Evolutionary conservation across 2,888 invertebrate species (phyloP).

Genomic region (Leucozona laternaria): DNA sequence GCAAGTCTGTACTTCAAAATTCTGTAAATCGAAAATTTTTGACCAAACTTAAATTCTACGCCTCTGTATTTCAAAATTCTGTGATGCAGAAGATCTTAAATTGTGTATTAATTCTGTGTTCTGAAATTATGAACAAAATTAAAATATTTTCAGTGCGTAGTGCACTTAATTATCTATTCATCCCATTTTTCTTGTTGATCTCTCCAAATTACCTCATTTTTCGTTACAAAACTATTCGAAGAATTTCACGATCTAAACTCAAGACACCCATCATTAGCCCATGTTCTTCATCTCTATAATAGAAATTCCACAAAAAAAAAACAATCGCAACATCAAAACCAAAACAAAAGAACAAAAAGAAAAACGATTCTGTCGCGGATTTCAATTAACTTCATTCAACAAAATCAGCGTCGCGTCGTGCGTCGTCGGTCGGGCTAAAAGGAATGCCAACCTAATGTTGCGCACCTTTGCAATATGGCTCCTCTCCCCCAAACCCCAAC

Average conservation of each 20-base stretch:
- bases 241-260: slow-evolving; percentile 13
- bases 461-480: slow-evolving; percentile 47
- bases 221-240: not conserved
- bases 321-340: slow-evolving; percentile 38
- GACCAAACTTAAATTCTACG: too few relatives aligned
- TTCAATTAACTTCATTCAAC: slow-evolving; percentile 72
- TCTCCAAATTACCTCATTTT: not conserved
- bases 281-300: slow-evolving; percentile 12
- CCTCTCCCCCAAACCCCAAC: not conserved
- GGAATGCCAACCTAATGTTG: slow-evolving; percentile 37
- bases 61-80: not conserved
- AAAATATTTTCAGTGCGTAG: not conserved
- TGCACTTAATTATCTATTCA: not conserved
- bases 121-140: not conserved
- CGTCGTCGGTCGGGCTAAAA: slow-evolving; percentile 21
- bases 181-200: not conserved
- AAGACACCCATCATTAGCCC: slow-evolving; percentile 41
- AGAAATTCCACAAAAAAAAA: slow-evolving; percentile 16
- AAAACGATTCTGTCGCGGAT: slow-evolving; percentile 52
- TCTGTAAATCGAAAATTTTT: too few relatives aligned
- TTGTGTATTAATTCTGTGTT: not conserved
- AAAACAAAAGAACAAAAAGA: not conserved
- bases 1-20: too few relatives aligned
- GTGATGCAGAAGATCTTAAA: not conserved
- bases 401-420: slow-evolving; percentile 27